Conservation (phyloP, 37 sponge, comb jelly and placozoan species). For the Ephydatia muelleri region DNA sequence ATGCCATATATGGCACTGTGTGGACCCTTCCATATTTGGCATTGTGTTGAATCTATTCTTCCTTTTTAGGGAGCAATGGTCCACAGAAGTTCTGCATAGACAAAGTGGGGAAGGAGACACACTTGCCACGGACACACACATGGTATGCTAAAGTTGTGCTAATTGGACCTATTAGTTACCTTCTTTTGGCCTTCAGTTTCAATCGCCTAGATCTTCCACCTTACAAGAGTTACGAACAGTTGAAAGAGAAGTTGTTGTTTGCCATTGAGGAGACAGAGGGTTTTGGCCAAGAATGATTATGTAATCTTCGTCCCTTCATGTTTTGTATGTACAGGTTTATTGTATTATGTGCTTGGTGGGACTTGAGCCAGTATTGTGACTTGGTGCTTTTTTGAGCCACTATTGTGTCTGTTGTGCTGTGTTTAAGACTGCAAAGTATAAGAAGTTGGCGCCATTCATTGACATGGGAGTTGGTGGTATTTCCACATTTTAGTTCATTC, state of each 20-base stretch:
- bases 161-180: not conserved
- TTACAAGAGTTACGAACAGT: conserved; percentile 80
- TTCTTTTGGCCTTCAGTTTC: conserved; percentile 58
- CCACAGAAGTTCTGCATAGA: conserved; percentile 98
- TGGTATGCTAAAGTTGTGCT: conserved; percentile 63
- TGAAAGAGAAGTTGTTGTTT: conserved; percentile 87
- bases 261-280: conserved; percentile 96
- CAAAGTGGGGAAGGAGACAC: conserved; percentile 90
- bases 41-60: not conserved
- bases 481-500: too few species aligned
- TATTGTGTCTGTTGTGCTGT: too few species aligned
- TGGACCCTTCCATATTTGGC: too few species aligned
- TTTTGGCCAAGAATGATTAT: conserved; percentile 74
- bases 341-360: not conserved
- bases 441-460: not conserved
- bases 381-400: too few species aligned
- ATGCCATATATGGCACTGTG: conserved; percentile 6
- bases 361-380: not conserved
- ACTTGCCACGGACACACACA: conserved; percentile 93
- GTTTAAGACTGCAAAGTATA: not conserved
- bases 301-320: not conserved
- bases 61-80: conserved; percentile 82
- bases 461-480: not conserved
- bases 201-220: conserved; percentile 92
- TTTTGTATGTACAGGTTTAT: not conserved